Evolutionary conservation across 2,797 vertebrate species (phyloP).

Genomic region (Rallus crepitans): DNA sequence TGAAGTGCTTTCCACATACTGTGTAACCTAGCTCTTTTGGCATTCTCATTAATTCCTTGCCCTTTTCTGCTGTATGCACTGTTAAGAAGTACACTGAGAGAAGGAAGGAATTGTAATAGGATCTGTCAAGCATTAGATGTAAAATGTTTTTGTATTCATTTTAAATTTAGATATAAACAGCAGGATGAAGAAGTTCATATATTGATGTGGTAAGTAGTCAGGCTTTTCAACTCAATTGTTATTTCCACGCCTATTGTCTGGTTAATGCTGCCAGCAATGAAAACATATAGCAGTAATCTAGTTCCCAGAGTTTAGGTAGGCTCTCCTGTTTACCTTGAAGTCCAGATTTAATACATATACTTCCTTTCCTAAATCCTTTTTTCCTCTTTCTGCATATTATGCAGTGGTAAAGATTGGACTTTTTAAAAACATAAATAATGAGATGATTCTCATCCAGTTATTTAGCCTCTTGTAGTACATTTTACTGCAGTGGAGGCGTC

Average conservation of each 20-base stretch:
- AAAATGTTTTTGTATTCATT: slow-evolving; percentile 51
- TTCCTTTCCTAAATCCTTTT: background rate
- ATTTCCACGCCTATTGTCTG: background rate
- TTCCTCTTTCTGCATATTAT: background rate
- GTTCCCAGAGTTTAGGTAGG: background rate
- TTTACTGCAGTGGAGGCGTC: background rate
- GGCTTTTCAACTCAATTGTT: slow-evolving; percentile 1
- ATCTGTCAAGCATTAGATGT: slow-evolving; percentile 38
- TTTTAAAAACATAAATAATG: background rate
- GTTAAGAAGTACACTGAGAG: slow-evolving; percentile 58
- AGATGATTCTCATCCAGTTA: slow-evolving; percentile 19
- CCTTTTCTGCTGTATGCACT: slow-evolving; percentile 51
- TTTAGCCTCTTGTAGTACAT: background rate
- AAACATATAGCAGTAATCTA: background rate
- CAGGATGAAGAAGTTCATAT: background rate
- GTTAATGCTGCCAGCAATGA: background rate
- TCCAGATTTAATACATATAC: background rate
- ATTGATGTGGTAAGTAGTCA: background rate
- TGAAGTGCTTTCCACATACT: slow-evolving; percentile 72
- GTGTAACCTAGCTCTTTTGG: slow-evolving; percentile 43
- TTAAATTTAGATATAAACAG: slow-evolving; percentile 35
- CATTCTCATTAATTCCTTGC: slow-evolving; percentile 52
- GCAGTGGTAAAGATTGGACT: background rate
- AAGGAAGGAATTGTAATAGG: slow-evolving; percentile 46
- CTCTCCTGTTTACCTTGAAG: background rate